Base-by-base conservation (phyloP, 2,888 invertebrate genomes). In the Drosophila neonasuta region DNA sequence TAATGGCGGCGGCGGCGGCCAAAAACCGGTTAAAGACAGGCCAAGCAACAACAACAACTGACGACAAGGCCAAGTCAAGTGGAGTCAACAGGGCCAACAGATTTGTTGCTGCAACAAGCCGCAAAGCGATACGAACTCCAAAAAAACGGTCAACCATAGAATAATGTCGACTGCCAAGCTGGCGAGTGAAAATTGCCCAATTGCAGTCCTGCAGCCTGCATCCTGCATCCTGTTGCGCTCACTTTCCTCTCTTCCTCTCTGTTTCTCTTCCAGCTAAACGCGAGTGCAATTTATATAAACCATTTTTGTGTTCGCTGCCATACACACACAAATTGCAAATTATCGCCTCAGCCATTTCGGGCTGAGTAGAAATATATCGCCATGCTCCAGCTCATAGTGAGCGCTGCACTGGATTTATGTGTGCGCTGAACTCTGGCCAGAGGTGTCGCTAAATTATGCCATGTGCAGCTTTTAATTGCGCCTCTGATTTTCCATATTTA, bases 81-180 rank as follows among this genome's bases (percentile, higher is more conserved):
- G 20, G 17, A 29, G 36, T 32, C 17, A 45, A 46, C 13, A 10
- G 10, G 42, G 50, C 57, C 67, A 54, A 71, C 72, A 80, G 86
- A 87, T 87, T 83, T 87, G 82, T 80, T 39, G 86, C 68, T 79
- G 59, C 82, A 86, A 86, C 86, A 80, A 73, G 76, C 86, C 82
- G 68, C 81, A 84, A 84, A 84, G 83, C 79, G 79, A 13, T 13
- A 39, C 13, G 39, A 13, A n/a, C 7, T 0, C 39, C 39, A 8
- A 32, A 41, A 2, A 13, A 41, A 7, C 13, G 13, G 39, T 13
- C 13, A 39, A n/a, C n/a, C 36, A 24, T 24, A 24, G 32, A 10
- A 32, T 32, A 32, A 36, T n/a, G 5, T 3, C 39, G 30, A 11
- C 57, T 48, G 10, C 15, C 34, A 36, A 56, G 13, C 39, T 41